Base-by-base conservation (phyloP, 2,113 vertebrate species). In the Tylochromis polylepis region DNA sequence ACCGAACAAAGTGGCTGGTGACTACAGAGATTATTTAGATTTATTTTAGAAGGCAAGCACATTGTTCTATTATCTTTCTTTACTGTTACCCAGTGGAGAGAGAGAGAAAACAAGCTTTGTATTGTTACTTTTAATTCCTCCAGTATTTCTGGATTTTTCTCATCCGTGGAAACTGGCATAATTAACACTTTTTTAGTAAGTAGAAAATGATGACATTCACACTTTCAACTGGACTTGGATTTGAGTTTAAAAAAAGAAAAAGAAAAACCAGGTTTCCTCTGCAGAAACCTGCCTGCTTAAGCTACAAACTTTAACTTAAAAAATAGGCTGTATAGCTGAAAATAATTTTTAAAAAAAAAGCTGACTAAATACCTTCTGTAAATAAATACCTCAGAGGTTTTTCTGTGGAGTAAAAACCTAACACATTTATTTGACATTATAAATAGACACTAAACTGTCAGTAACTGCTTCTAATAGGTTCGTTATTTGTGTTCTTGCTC, bases 1-100 rank as follows among this genome's bases (percentile, higher is more conserved):
- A 24, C 0, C 0, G 0, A 43, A 70, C 65, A 24, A 70, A 43
- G 65, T 27, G 65, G 65, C 12, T 3, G n/a, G 65, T 15, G 22
- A 41, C 36, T 0, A n/a, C 38, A 27, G 38, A 0, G 14, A 46
- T 18, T 46, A 27, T 72, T 46, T 70, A 70, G n/a, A 70, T 38
- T 65, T 5, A 72, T 0, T 46, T 72, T 72, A 24, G 0, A 72
- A 72, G 9, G 22, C 22, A 27, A 27, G 8, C 2, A 46, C 8
- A 46, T 72, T 27, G 8, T 72, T 29, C 22, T 72, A 49, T 46
- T 46, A 27, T 46, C 14, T 75, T 11, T 75, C 36, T 46, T 29
- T 11, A 75, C 24, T 49, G 24, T 18, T 46, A 72, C 0, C n/a
- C 41, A 75, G 41, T 18, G 15, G 9, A 49, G 2, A 29, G 14